These are phyloP conservation scores for Euzetes globulus DNA, from an alignment of 2,888 invertebrate genomes.

Conservation along the genomic window DNA sequence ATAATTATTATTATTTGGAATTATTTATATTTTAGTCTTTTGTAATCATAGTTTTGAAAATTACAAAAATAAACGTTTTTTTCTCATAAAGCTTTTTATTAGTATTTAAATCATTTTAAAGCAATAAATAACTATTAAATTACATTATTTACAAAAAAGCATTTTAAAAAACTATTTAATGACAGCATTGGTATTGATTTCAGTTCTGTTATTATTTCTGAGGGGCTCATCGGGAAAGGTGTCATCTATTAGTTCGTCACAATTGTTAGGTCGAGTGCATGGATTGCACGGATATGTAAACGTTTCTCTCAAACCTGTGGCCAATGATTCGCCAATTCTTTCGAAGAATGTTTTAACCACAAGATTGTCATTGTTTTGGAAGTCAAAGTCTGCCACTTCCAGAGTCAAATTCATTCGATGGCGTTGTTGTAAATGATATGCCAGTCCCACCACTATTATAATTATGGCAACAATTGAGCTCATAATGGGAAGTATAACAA, in stretches of 20 bases:
- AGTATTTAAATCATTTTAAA: not conserved
- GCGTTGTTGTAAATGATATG: slow-evolving; percentile 73
- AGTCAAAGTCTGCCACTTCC: slow-evolving; percentile 60
- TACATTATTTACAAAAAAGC: not conserved
- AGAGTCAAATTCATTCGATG: slow-evolving; percentile 67
- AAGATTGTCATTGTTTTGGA: slow-evolving; percentile 65
- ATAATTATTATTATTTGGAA: too few relatives aligned
- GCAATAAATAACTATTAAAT: not conserved
- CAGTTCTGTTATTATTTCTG: not conserved
- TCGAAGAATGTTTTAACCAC: slow-evolving; percentile 81
- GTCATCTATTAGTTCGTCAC: not conserved
- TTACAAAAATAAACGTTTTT: not conserved
- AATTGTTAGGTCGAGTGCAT: not conserved
- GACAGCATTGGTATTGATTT: not conserved
- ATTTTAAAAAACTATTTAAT: not conserved
- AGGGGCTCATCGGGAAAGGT: too few relatives aligned
- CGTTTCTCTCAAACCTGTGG: slow-evolving; percentile 52
- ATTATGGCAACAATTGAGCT: slow-evolving; percentile 74
- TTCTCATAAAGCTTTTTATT: not conserved
- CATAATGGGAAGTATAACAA: slow-evolving; percentile 76
- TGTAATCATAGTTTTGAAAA: not conserved
- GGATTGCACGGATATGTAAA: not conserved
- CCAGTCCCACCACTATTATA: slow-evolving; percentile 74
- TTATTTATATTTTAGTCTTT: not conserved
- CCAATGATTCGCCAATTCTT: slow-evolving; percentile 67